A percentile compares a stretch with the other conserved stretches of the same genome.
Conservation (phyloP, 1,140 invertebrate species). For the Neelides sp. region DNA sequence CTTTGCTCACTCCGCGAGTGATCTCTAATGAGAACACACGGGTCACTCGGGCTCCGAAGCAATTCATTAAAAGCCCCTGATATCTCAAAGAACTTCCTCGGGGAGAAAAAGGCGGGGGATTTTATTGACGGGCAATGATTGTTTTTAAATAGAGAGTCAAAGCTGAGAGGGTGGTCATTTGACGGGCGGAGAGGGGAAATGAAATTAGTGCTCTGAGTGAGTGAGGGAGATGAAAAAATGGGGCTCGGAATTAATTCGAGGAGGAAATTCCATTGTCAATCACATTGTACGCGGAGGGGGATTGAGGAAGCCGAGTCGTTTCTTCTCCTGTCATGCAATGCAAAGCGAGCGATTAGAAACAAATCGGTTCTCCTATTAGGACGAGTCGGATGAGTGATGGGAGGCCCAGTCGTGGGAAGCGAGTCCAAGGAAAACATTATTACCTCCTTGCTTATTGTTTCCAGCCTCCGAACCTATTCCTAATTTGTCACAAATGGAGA, state of each 20-base stretch:
- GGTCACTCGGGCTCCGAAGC: not conserved
- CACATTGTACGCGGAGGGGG: constrained; percentile 27
- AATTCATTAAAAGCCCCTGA: not conserved
- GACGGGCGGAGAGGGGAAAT: too few species aligned
- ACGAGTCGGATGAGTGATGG: constrained; percentile 16
- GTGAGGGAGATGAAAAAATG: constrained; percentile 15
- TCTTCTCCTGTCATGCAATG: constrained; percentile 12
- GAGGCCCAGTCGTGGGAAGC: not conserved
- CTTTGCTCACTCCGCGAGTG: constrained; percentile 15
- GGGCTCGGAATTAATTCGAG: constrained; percentile 32
- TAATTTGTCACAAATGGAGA: constrained; percentile 24
- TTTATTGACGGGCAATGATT: too few species aligned
- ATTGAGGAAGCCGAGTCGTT: constrained; percentile 12
- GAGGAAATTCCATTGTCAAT: constrained; percentile 33
- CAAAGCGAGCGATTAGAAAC: constrained; percentile 23
- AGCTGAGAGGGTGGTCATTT: too few species aligned
- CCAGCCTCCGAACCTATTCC: constrained; percentile 7
- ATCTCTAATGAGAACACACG: constrained; percentile 12
- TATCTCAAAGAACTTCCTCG: not conserved
- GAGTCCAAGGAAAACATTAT: not conserved
- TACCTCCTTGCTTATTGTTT: not conserved
- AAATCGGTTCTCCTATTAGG: constrained; percentile 22
- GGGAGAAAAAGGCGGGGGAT: not conserved
- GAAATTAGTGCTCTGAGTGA: not conserved
- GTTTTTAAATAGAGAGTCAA: too few species aligned